Percentiles rank a stretch among this genome's conserved stretches.
These are phyloP conservation scores for Ptychobarbus kaznakovi DNA, from an alignment of 2,797 vertebrate species.

Conservation along the genomic window DNA sequence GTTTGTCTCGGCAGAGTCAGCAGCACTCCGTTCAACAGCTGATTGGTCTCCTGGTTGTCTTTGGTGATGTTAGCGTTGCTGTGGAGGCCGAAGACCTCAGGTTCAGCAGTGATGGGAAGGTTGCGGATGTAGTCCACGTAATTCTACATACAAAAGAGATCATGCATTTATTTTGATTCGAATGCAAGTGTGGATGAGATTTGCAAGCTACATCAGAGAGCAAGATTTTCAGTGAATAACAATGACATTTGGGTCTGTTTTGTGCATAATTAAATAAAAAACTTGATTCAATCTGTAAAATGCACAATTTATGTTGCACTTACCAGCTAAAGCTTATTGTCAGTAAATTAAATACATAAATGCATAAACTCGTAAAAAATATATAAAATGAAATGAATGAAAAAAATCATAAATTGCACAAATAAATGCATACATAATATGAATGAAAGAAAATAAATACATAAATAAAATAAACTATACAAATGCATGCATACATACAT, in stretches of 20 bases:
- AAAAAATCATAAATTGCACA: background rate
- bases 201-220: background rate
- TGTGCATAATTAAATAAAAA: background rate
- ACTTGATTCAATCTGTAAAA: background rate
- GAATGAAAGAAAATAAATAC: background rate
- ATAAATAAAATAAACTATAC: background rate
- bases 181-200: background rate
- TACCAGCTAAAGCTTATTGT: background rate
- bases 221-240: background rate
- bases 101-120: conserved; percentile 86
- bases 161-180: background rate
- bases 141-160: conserved; percentile 73
- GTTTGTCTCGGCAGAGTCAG: conserved; percentile 89
- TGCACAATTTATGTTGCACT: background rate
- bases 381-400: background rate
- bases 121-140: conserved; percentile 86
- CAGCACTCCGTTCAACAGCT: conserved; percentile 88
- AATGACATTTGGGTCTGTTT: background rate
- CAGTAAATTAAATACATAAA: background rate
- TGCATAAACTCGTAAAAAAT: background rate
- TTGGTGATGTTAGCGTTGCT: conserved; percentile 95
- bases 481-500: background rate
- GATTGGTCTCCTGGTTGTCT: conserved; percentile 94
- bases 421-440: background rate
- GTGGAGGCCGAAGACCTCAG: conserved; percentile 92